Conservation (phyloP, 2,888 invertebrate species). For the Siphlonurus alternatus region DNA sequence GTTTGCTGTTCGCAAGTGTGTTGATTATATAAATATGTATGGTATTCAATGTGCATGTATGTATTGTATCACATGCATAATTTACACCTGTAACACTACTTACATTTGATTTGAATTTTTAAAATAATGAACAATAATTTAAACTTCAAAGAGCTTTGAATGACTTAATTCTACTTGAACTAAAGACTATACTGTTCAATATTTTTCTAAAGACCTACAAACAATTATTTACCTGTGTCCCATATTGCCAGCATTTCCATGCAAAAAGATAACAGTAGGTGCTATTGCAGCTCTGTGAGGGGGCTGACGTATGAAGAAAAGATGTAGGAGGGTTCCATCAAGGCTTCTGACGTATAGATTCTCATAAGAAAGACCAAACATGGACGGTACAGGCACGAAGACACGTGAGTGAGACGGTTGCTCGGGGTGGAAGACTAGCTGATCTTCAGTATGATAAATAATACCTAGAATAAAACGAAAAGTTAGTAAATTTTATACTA, state of each 20-base stretch:
- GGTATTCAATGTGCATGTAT: no score
- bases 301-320: conserved; percentile 64
- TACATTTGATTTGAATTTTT: no score
- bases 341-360: conserved; percentile 55
- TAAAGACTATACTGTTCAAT: no score
- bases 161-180: no score
- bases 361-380: conserved; percentile 74
- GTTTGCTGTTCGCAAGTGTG: no score
- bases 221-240: conserved; percentile 52
- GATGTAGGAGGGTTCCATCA: conserved; percentile 62
- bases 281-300: conserved; percentile 45
- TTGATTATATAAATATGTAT: no score
- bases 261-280: conserved; percentile 78
- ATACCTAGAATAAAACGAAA: conserved; percentile 38
- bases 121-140: no score
- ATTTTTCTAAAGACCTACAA: no score
- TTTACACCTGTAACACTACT: no score
- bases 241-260: conserved; percentile 96
- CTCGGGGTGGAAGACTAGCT: conserved; percentile 76
- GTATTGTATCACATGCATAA: no score
- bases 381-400: conserved; percentile 73
- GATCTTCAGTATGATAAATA: conserved; percentile 72
- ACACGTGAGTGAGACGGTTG: conserved; percentile 75
- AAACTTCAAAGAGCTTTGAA: no score
- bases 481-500: background rate